A percentile compares a stretch with the other conserved stretches of the same genome.
phyloP scores from a whole-genome alignment of 2,797 vertebrate genomes.

The Cossypha caffra region DNA sequence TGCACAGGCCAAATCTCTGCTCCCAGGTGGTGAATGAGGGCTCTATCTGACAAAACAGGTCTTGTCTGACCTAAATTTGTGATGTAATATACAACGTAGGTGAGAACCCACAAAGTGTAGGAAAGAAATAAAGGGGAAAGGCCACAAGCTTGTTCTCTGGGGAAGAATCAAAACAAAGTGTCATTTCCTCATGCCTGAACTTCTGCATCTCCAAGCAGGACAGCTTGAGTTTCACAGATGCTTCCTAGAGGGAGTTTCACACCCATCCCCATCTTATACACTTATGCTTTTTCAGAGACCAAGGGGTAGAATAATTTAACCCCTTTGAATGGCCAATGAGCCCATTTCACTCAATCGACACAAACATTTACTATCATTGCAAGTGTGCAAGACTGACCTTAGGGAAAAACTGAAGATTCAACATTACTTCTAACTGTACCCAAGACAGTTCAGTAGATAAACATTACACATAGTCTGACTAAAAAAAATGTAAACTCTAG shows the following conservation, averaged over 20 bases:
- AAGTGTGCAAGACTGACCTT: not conserved
- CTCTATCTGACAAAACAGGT: not conserved
- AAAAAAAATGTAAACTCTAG: not conserved
- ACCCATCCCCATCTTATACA: not conserved
- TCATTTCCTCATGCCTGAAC: not conserved
- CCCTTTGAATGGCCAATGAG: not conserved
- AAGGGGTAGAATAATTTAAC: not conserved
- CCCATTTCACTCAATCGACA: not conserved
- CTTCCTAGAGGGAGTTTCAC: not conserved
- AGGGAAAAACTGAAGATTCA: not conserved
- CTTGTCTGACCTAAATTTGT: not conserved
- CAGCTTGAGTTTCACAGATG: not conserved
- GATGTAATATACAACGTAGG: not conserved
- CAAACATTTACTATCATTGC: not conserved
- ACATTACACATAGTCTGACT: not conserved
- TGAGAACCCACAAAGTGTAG: rapidly evolving
- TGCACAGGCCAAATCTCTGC: not conserved
- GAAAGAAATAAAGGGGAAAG: not conserved
- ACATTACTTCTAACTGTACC: not conserved
- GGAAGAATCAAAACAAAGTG: not conserved
- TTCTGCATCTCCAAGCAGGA: not conserved
- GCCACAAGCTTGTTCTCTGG: not conserved
- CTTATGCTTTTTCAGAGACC: not conserved
- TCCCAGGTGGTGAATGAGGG: not conserved
- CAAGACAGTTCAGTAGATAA: not conserved